Percentiles rank a stretch among this genome's conserved stretches.
Evolutionary conservation across 2,797 vertebrate genomes (phyloP).

Genomic region (Sebastes hubbsi): DNA sequence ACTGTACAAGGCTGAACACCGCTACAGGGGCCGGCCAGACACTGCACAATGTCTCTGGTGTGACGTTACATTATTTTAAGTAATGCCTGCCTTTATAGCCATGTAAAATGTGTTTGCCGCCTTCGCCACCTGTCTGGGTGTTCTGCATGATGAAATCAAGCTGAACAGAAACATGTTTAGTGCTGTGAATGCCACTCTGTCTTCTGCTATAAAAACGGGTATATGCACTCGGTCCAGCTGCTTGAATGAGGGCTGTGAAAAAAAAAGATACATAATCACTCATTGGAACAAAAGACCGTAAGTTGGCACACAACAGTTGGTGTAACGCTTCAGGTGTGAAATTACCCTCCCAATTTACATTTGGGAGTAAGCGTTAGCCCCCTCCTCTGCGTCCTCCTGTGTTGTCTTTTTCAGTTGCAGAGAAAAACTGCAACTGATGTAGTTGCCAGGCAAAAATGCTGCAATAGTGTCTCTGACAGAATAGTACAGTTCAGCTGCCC

Average conservation of each 20-base stretch:
- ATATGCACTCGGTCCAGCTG: slow-evolving; percentile 47
- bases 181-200: slow-evolving; percentile 40
- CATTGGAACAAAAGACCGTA: slow-evolving; percentile 63
- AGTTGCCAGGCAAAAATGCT: slow-evolving; percentile 16
- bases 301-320: slow-evolving; percentile 67
- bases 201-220: slow-evolving; percentile 47
- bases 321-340: slow-evolving; percentile 75
- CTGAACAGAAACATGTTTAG: slow-evolving; percentile 46
- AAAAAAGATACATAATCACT: slow-evolving; percentile 51
- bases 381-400: slow-evolving; percentile 16
- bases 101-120: slow-evolving; percentile 54
- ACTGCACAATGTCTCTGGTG: slow-evolving; percentile 28
- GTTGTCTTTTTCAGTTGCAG: slow-evolving; percentile 21
- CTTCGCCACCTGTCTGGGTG: slow-evolving; percentile 62
- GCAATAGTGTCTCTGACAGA: slow-evolving; percentile 9
- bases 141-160: slow-evolving; percentile 45
- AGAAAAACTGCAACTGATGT: neutral
- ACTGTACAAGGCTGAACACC: slow-evolving; percentile 14
- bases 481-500: slow-evolving; percentile 25
- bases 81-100: slow-evolving; percentile 52
- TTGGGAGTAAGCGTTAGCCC: slow-evolving; percentile 30
- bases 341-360: slow-evolving; percentile 64
- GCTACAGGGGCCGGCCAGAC: slow-evolving; percentile 32
- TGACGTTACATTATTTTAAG: slow-evolving; percentile 49
- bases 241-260: slow-evolving; percentile 45